These are phyloP conservation scores for Littorina saxatilis DNA, from an alignment of 1,140 invertebrate species.

Conservation along the genomic window DNA sequence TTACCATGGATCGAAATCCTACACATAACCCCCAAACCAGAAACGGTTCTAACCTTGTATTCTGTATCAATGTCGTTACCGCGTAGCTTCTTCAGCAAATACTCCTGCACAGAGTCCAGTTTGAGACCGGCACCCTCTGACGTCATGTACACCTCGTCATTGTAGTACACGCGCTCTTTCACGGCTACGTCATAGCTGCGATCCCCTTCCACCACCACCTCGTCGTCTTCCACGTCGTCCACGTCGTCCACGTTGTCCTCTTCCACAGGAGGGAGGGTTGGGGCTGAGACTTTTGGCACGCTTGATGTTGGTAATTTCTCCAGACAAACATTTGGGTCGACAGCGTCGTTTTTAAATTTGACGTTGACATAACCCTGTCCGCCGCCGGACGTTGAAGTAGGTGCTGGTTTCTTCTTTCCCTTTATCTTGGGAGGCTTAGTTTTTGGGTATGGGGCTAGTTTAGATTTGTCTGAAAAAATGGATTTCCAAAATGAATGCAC, in stretches of 20 bases:
- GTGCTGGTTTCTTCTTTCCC: too few relatives aligned
- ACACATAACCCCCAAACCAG: background rate
- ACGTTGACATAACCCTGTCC: too few relatives aligned
- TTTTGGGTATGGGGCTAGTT: too few relatives aligned
- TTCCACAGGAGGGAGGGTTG: background rate
- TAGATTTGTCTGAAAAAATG: too few relatives aligned
- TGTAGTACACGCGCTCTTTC: background rate
- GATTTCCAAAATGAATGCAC: too few relatives aligned
- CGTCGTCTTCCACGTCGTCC: background rate
- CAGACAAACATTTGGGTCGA: too few relatives aligned
- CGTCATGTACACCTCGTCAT: constrained; percentile 9
- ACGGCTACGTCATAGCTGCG: background rate
- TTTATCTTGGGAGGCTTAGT: too few relatives aligned
- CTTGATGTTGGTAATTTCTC: too few relatives aligned
- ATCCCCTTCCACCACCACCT: background rate
- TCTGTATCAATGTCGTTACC: background rate
- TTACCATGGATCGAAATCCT: background rate
- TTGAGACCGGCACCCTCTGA: constrained; percentile 1
- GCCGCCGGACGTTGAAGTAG: too few relatives aligned
- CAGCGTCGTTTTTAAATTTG: too few relatives aligned
- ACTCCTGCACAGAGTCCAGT: background rate
- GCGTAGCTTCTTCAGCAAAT: background rate
- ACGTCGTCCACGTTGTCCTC: background rate
- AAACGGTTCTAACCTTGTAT: background rate
- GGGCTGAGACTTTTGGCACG: too few relatives aligned